Conservation (phyloP, 2,113 vertebrate genomes). For the Dromiciops gliroides region DNA sequence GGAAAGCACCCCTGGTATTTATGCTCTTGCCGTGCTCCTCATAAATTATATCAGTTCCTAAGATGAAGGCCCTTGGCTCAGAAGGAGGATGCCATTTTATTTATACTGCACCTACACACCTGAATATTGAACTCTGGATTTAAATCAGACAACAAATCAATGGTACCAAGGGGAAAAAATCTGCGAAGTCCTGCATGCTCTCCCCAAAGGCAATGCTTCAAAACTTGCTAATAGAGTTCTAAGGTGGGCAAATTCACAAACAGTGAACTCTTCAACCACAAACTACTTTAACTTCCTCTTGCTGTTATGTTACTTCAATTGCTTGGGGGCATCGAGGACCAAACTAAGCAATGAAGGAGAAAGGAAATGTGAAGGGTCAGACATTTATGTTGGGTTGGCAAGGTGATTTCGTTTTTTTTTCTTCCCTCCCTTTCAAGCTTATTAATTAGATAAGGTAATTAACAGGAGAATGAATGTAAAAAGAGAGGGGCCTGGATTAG, state of each 20-base stretch:
- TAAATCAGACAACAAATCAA: conserved; percentile 81
- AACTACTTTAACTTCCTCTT: not conserved
- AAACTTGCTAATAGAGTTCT: not conserved
- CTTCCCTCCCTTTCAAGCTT: not conserved
- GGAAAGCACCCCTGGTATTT: conserved; percentile 73
- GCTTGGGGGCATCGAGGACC: not conserved
- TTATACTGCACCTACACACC: conserved; percentile 79
- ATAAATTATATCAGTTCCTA: conserved; percentile 79
- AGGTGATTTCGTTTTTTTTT: not conserved
- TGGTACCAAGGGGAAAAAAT: not conserved
- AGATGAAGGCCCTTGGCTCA: conserved; percentile 71
- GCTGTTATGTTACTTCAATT: not conserved
- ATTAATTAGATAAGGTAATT: not conserved
- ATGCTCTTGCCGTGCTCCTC: conserved; percentile 59
- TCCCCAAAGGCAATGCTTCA: not conserved
- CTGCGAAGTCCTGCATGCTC: not conserved
- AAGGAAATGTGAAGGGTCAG: not conserved
- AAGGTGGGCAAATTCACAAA: not conserved
- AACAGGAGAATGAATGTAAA: not conserved
- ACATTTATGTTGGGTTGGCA: not conserved
- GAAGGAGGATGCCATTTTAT: conserved; percentile 74
- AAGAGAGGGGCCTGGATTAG: not conserved
- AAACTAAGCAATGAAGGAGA: not conserved
- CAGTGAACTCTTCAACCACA: not conserved
- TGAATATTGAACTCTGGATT: conserved; percentile 72